Evolutionary conservation across 2,797 vertebrate species (phyloP).

Genomic region (Nyctalus aviator): DNA sequence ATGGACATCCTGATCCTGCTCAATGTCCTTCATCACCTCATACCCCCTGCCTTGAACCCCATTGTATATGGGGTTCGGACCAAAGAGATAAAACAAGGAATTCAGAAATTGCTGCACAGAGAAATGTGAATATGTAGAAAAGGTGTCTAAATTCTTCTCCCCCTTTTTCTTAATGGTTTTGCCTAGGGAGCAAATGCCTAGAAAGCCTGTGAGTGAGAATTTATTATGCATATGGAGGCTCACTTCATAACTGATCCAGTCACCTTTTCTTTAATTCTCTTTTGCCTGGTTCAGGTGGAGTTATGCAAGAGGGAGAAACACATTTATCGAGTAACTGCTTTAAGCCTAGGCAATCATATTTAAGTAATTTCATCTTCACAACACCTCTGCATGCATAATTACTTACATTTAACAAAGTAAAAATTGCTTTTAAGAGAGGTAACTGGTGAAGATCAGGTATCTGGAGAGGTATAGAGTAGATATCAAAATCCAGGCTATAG

Average conservation of each 20-base stretch:
- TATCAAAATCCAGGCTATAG: neutral
- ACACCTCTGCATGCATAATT: neutral
- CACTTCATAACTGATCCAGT: neutral
- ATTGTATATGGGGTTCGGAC: neutral
- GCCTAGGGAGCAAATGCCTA: neutral
- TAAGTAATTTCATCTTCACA: neutral
- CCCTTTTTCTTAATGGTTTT: neutral
- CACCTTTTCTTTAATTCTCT: neutral
- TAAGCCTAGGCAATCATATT: neutral
- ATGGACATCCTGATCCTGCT: constrained; percentile 37
- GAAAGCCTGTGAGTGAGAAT: neutral
- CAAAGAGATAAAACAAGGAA: constrained; percentile 38
- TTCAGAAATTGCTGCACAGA: neutral
- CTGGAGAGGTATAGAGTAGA: neutral
- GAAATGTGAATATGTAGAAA: neutral
- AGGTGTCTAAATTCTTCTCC: neutral
- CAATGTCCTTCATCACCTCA: constrained; percentile 28
- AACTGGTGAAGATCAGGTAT: neutral
- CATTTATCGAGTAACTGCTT: neutral
- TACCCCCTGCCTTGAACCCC: neutral
- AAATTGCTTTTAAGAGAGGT: neutral
- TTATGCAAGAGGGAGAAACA: neutral
- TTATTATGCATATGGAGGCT: neutral
- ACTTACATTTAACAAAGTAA: neutral
- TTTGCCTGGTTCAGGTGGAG: neutral